A percentile compares a stretch with the other conserved stretches of the same genome.
Conservation (phyloP, 2,113 vertebrate genomes). For the Lathamus discolor region DNA sequence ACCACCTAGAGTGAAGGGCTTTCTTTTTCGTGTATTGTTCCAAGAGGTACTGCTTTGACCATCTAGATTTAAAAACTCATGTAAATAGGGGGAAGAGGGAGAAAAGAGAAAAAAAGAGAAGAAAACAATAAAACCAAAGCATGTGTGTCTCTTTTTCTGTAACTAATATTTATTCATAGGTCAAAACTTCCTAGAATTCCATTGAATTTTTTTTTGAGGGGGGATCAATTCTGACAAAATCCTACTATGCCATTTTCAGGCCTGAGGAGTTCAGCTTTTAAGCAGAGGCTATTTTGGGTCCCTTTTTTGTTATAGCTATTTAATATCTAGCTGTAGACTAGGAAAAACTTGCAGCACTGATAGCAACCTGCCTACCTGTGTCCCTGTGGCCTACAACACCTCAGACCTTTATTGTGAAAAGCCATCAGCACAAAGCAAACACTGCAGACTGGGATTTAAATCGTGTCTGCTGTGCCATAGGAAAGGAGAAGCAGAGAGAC, state of each 20-base stretch:
- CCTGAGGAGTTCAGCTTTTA: background rate
- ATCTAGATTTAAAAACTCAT: background rate
- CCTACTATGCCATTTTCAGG: background rate
- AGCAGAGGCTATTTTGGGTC: background rate
- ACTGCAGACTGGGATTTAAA: background rate
- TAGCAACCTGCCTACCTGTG: background rate
- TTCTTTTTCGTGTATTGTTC: background rate
- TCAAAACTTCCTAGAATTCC: background rate
- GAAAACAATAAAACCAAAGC: background rate
- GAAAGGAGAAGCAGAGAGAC: slow-evolving; percentile 17
- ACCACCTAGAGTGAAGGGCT: background rate
- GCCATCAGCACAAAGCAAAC: background rate
- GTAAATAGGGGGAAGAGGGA: background rate
- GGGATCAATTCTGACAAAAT: background rate
- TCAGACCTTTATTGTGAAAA: background rate
- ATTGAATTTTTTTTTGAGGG: background rate
- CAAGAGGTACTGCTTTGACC: background rate
- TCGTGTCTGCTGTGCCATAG: background rate
- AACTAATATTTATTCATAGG: background rate
- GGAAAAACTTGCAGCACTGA: background rate
- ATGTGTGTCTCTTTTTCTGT: background rate
- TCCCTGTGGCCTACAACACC: background rate
- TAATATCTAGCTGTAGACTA: background rate
- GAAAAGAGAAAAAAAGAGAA: background rate
- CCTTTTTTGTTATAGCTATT: background rate